These are phyloP conservation scores for Dasyurus viverrinus DNA, from an alignment of 2,113 vertebrate species.

Conservation along the genomic window DNA sequence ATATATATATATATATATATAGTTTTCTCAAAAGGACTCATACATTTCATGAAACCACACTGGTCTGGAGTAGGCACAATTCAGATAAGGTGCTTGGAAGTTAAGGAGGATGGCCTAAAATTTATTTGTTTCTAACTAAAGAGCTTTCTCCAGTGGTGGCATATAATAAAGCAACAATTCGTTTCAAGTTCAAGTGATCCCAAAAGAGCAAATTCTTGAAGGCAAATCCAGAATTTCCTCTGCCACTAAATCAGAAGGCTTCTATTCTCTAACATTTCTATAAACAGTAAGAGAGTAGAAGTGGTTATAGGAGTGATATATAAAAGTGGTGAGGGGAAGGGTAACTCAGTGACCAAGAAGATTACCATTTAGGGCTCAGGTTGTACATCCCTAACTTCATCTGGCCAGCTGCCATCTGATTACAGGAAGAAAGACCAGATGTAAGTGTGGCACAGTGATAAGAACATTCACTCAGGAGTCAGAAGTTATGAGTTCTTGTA, in stretches of 20 bases:
- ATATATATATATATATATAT: too few species aligned
- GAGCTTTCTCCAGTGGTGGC: not conserved
- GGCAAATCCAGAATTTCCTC: not conserved
- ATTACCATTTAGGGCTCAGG: not conserved
- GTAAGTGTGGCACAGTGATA: not conserved
- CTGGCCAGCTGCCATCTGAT: not conserved
- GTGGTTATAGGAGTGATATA: not conserved
- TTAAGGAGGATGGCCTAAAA: not conserved
- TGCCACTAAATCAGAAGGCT: not conserved
- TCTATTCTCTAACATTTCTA: not conserved
- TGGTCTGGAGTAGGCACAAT: conserved; percentile 4
- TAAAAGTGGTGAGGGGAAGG: not conserved
- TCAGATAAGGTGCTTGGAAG: conserved; percentile 25
- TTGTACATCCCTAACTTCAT: not conserved
- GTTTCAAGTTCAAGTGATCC: not conserved
- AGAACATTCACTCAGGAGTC: not conserved
- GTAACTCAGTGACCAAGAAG: not conserved
- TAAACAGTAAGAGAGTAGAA: conserved; percentile 1
- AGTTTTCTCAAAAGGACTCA: not conserved
- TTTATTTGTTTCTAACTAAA: not conserved
- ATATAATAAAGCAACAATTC: not conserved
- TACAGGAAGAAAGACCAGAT: not conserved
- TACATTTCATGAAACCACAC: conserved; percentile 6
- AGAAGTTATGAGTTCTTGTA: not conserved
- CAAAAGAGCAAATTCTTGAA: not conserved